Evolutionary conservation across 2,888 invertebrate genomes (phyloP), one percentile per base, ranked within the genome.

Genomic region (Ormyrus labotus): DNA sequence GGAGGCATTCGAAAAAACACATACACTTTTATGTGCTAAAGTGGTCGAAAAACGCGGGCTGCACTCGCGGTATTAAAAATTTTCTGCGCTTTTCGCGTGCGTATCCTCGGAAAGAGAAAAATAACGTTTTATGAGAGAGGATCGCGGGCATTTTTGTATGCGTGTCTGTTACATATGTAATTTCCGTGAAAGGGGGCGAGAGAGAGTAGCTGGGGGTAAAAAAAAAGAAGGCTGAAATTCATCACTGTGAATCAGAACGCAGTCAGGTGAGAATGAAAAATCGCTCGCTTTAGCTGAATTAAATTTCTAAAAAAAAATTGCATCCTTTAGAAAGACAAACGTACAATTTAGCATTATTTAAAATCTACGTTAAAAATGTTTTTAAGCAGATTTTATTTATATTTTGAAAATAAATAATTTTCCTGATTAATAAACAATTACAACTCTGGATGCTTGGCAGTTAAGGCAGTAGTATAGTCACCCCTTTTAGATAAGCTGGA

Each of bases 41-140:
- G 65, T 65, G 57, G 64, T 74, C 48, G 57, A 57, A 72, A 72
- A 74, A 74, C 65, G 55, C 57, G 8, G 2, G 61, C 34, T 34
- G 34, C 47, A 5, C 53, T 19, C 57, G 60, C 13, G 6, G 34
- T 51, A 60, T 71, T 71, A 34, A 13, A 71, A 4, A 51, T 61
- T 71, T 60, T 9, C 51, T 61, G 8, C 61, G 51, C 19, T 71
- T 61, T 34, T 51, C 9, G 34, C 47, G 61, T 34, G 61, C 34
- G 34, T 47, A 34, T 19, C 45, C n/a, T 47, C 10, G 7, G 55
- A 9, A 47, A 10, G 13, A 13, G 50, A 50, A 65, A 9, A 68
- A 11, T 6, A 5, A 50, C 7, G 50, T 19, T 7, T 34, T 34
- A 34, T 34, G 34, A n/a, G 51, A 51, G 9, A 51, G 6, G 60